Evolutionary conservation across 2,113 vertebrate genomes (phyloP), one percentile per base, ranked within the genome.

Genomic region (Serinus canaria): DNA sequence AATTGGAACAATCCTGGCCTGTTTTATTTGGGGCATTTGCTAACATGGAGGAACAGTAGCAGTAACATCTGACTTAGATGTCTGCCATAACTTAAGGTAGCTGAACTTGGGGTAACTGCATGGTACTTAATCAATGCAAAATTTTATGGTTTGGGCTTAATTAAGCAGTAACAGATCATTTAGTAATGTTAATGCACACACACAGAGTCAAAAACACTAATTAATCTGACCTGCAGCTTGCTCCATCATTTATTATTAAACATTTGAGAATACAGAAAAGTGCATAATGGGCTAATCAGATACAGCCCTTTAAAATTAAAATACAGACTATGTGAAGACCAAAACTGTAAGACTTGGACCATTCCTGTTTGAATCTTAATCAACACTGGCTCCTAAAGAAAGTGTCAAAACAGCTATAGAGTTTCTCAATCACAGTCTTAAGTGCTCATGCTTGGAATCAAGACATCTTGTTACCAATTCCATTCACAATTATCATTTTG

Each of bases 231-330:
- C 86, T 82, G 67, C 90, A 93, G 81, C 39, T 95, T 96, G 81
- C 24, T 95, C 73, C 46, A 56, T 95, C 72, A 94, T 94, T 96
- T 95, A 95, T 96, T 95, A 97, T 95, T 97, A 90, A 97, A 96
- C 92, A 92, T 88, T 89, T 92, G 85, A 97, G 39, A 95, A 93
- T 23, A 60, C 17, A 70, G 46, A 14, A 79, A 75, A 91, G 73
- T 33, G 6, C 27, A 56, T n/a, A 25, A 88, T 47, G 13, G 6
- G 33, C 44, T 89, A 41, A 83, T 68, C 59, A 64, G 49, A 73
- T 73, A 64, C 15, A 91, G 18, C 3, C 18, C 28, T 83, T 93
- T 58, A 78, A 75, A 81, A 56, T 35, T 3, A 88, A 92, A 76
- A 68, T 46, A 68, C 8, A 15, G n/a, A 49, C 22, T 44, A 47